Evolutionary conservation across 2,113 vertebrate species (phyloP).

Genomic region (Tyto alba): DNA sequence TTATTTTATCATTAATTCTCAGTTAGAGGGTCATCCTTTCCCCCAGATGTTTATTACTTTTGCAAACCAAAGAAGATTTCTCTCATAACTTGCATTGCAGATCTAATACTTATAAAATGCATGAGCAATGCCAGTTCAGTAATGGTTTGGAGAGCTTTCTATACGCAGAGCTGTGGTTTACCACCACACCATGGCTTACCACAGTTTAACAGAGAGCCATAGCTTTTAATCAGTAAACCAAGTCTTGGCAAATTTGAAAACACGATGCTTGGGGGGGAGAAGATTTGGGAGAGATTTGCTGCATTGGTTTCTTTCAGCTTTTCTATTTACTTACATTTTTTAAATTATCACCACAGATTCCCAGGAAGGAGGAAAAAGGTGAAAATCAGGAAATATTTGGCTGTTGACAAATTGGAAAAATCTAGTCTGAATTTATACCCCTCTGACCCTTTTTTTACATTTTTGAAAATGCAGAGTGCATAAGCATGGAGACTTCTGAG

Average conservation of each 20-base stretch:
- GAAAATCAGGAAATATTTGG: background rate
- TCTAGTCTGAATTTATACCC: background rate
- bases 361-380: background rate
- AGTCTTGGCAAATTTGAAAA: background rate
- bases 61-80: background rate
- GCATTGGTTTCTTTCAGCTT: background rate
- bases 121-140: background rate
- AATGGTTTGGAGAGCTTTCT: conserved; percentile 48
- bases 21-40: conserved; percentile 27
- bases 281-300: background rate
- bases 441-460: background rate
- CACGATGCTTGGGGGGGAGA: background rate
- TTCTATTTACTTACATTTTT: background rate
- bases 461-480: background rate
- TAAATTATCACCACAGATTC: background rate
- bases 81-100: conserved; percentile 17
- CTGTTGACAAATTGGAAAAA: background rate
- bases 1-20: conserved; percentile 53
- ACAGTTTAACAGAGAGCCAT: background rate
- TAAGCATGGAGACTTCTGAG: background rate
- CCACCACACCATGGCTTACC: background rate
- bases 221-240: background rate
- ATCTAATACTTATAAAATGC: conserved; percentile 52
- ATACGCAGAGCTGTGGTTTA: background rate
- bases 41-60: conserved; percentile 53